Evolutionary conservation across 2,113 vertebrate genomes (phyloP), one percentile per base, ranked within the genome.

Genomic region (Elanus axillaris): DNA sequence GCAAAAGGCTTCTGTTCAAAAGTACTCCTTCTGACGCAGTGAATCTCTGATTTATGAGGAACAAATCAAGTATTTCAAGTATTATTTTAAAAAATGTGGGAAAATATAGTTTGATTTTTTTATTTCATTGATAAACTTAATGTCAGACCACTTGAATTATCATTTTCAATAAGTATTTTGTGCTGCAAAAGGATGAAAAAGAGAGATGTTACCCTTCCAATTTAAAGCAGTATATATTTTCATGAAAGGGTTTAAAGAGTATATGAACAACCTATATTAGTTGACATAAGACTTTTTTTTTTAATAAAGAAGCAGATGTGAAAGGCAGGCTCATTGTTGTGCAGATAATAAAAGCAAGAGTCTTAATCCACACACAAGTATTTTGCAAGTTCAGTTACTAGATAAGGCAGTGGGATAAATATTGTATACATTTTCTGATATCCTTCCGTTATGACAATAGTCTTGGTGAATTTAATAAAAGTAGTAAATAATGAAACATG

Each of bases 331-430:
- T 83, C 18, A 3, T 50, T 84, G 90, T 75, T 42, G 13, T 73
- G 47, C 20, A 77, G 59, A 97, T 95, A 97, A 97, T 97, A 97
- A 97, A 93, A 96, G 73, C 81, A 40, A n/a, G 25, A 90, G 78
- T 88, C 84, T 79, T 92, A 74, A 93, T 96, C 95, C 68, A 64
- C 38, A 69, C 78, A 95, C 66, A 56, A 52, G 27, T 56, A 15
- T 58, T 87, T 89, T 56, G 14, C 85, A 80, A 50, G 73, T 95
- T 97, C 96, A 92, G 82, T 97, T 97, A 93, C 96, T 96, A 97
- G 95, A 95, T 98, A 97, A 97, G 94, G 93, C 53, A 74, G 84
- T 74, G 91, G 74, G 64, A 95, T 91, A 53, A 45, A 93, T 88
- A 67, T 56, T 52, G 50, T 45, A 81, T 34, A 53, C 47, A 66